A percentile compares a stretch with the other conserved stretches of the same genome.
phyloP scores from a whole-genome alignment of 1,140 invertebrate species.

The Apis laboriosa region DNA sequence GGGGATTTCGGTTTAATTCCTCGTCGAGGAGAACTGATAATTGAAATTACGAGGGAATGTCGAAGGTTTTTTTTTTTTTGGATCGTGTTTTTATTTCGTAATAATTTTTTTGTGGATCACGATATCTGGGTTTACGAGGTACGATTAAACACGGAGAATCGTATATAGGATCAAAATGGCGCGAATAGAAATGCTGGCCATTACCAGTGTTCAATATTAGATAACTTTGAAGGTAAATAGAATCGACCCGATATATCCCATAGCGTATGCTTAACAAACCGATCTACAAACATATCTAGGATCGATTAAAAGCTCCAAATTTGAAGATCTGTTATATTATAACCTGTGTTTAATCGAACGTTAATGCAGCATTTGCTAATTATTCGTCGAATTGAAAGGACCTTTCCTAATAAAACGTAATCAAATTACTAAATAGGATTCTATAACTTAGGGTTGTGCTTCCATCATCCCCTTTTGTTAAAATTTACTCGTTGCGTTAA shows the following conservation, averaged over 20 bases:
- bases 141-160: no score
- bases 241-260: not conserved
- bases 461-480: no score
- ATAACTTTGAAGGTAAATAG: constrained; percentile 22
- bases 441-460: no score
- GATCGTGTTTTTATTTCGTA: no score
- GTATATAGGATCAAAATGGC: no score
- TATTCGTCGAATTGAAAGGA: no score
- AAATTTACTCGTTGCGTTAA: no score
- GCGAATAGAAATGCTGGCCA: not conserved
- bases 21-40: not conserved
- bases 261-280: not conserved
- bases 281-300: constrained; percentile 25
- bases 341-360: not conserved
- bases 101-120: no score
- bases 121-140: no score
- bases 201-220: constrained; percentile 23
- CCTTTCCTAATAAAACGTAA: no score
- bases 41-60: not conserved
- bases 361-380: not conserved
- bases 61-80: no score
- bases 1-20: not conserved
- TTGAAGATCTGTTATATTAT: not conserved
- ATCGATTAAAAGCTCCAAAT: constrained; percentile 4
- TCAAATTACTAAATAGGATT: no score